These are phyloP conservation scores for Tachystola acroxantha DNA, from an alignment of 2,888 invertebrate species.

Conservation along the genomic window DNA sequence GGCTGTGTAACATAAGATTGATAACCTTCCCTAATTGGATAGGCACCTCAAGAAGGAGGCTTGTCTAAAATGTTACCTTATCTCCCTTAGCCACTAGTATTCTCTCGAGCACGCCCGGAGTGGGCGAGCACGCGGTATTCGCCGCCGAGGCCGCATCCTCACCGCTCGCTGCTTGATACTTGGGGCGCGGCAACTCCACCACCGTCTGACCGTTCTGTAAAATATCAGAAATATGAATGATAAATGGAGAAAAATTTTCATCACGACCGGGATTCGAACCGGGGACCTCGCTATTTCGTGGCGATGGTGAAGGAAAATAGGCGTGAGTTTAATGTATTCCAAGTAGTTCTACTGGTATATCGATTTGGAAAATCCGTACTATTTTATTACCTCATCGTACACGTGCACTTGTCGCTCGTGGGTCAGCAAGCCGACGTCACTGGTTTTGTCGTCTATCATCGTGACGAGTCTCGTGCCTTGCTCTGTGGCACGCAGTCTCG, in stretches of 20 bases:
- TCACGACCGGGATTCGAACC: too few species aligned
- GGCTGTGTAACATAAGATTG: too few species aligned
- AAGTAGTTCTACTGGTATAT: too few species aligned
- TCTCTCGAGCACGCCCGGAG: constrained; percentile 97
- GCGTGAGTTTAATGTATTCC: too few species aligned
- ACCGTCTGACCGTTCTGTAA: constrained; percentile 82
- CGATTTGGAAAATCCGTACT: too few species aligned
- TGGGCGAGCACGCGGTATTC: constrained; percentile 87
- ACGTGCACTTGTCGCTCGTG: constrained; percentile 57
- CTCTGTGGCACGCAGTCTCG: constrained; percentile 30
- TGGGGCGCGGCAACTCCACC: constrained; percentile 79
- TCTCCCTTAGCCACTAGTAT: constrained; percentile 90
- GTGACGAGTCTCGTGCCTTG: constrained; percentile 44
- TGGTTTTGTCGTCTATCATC: constrained; percentile 44
- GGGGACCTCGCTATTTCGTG: too few species aligned
- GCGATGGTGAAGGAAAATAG: constrained; percentile 3
- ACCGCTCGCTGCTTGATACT: constrained; percentile 68
- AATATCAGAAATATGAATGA: too few species aligned
- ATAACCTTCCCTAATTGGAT: too few species aligned
- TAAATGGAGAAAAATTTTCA: too few species aligned
- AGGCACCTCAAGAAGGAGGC: too few species aligned
- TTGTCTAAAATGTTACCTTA: too few species aligned
- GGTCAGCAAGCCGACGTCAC: constrained; percentile 49
- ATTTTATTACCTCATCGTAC: constrained; percentile 69
- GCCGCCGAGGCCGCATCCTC: constrained; percentile 41